Evolutionary conservation across 2,113 vertebrate genomes (phyloP), one percentile per base, ranked within the genome.

Genomic region (Xiphophorus hellerii): DNA sequence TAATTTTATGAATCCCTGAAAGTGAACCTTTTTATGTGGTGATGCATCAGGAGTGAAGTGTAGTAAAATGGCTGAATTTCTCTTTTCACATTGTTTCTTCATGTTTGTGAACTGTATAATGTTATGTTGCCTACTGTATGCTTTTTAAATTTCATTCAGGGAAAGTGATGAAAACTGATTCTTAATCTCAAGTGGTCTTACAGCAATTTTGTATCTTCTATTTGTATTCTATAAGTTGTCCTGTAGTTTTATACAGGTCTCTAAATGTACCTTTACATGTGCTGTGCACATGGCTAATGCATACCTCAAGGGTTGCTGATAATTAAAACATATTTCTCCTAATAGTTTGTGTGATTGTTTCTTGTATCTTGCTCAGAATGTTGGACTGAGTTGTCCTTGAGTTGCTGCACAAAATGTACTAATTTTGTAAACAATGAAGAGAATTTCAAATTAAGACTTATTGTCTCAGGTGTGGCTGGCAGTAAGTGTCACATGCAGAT

Each of bases 171-270:
- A 73, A 69, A 62, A 79, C 81, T 74, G 27, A 80, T 73, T 72
- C 73, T 90, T 58, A 85, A 90, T 92, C 15, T 86, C 76, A n/a
- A 58, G 69, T 92, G 80, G 87, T 92, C 91, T 90, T 89, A 91
- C 88, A 87, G 81, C 61, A 69, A 61, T 86, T 91, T 91, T 90
- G 75, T 87, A 88, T 75, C 25, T 72, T 69, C 64, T 85, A 66
- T 74, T 87, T 92, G 92, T 91, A 77, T 91, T 17, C 3, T 62
- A 29, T 62, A 84, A 86, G 92, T 84, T 89, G 93, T 91, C 93
- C 95, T 96, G 97, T 97, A 96, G 96, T 97, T 97, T 96, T 96
- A 96, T 96, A 95, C 96, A 96, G 96, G 95, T 92, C 88, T 91
- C 90, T 84, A 88, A 84, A 88, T 84, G 84, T 87, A 85, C 85